Percentiles rank a stretch among this genome's conserved stretches.
Conservation (phyloP, 2,888 invertebrate species). For the Arrhopalites spinosus region DNA sequence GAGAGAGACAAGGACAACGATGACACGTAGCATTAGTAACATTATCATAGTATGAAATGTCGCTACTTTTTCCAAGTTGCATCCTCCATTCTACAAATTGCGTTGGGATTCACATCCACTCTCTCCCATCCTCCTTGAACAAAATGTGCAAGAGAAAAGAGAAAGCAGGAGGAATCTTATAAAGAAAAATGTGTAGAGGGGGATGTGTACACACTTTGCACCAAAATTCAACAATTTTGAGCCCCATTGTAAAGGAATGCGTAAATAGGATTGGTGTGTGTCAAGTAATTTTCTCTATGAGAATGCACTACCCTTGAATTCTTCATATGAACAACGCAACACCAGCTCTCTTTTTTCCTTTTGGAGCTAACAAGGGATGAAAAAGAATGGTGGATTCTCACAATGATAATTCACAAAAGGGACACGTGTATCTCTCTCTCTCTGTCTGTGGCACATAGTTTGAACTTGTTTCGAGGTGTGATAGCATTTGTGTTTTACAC, state of each 20-base stretch:
- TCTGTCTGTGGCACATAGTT: background rate
- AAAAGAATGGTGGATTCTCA: too few relatives aligned
- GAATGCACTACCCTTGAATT: too few relatives aligned
- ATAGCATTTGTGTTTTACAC: background rate
- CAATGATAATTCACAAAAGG: slow-evolving; percentile 2
- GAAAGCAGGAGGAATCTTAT: too few relatives aligned
- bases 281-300: too few relatives aligned
- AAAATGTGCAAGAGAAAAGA: too few relatives aligned
- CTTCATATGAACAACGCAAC: background rate
- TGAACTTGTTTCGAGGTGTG: background rate
- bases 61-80: slow-evolving; percentile 1
- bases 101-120: slow-evolving; percentile 24
- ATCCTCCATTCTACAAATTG: slow-evolving; percentile 27
- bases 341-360: too few relatives aligned
- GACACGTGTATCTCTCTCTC: background rate
- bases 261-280: too few relatives aligned
- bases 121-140: background rate
- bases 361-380: too few relatives aligned
- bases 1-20: background rate
- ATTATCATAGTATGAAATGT: slow-evolving; percentile 9
- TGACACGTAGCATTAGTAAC: slow-evolving; percentile 8
- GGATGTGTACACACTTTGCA: too few relatives aligned
- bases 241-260: too few relatives aligned
- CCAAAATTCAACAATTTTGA: too few relatives aligned
- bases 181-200: too few relatives aligned